phyloP scores from a whole-genome alignment of 1,140 invertebrate genomes.

The Ctenoplectra terminalis region DNA sequence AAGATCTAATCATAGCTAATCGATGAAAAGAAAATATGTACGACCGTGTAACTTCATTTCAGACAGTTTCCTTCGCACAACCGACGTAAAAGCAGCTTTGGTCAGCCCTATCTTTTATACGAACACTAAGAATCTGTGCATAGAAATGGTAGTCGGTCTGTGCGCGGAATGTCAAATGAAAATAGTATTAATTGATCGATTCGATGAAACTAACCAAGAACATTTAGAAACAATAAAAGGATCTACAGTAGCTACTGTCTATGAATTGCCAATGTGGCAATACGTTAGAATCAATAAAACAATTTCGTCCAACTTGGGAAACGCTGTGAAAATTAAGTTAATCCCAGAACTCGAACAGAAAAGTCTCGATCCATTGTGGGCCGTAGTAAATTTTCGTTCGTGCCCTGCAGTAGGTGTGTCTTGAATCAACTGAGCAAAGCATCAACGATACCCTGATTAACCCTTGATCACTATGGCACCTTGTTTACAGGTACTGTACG shows the following conservation, averaged over 20 bases:
- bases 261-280: conserved; percentile 65
- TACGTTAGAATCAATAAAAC: conserved; percentile 29
- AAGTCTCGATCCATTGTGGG: conserved; percentile 42
- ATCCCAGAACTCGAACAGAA: background rate
- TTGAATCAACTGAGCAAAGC: too few relatives aligned
- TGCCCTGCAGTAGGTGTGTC: conserved; percentile 51
- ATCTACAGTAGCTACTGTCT: background rate
- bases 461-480: too few relatives aligned
- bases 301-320: background rate
- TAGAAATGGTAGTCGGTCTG: conserved; percentile 60
- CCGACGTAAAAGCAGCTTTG: conserved; percentile 1
- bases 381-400: conserved; percentile 49
- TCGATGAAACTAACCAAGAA: background rate
- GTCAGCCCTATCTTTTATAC: conserved; percentile 18
- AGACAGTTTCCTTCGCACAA: conserved; percentile 61
- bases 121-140: conserved; percentile 30
- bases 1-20: background rate
- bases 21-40: background rate
- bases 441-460: background rate
- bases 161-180: conserved; percentile 55
- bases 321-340: background rate
- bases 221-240: background rate
- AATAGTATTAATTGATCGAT: conserved; percentile 9
- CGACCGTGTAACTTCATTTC: background rate
- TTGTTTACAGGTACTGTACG: conserved; percentile 26